phyloP scores from a whole-genome alignment of 1,140 invertebrate genomes.

The Augochlora pura region DNA sequence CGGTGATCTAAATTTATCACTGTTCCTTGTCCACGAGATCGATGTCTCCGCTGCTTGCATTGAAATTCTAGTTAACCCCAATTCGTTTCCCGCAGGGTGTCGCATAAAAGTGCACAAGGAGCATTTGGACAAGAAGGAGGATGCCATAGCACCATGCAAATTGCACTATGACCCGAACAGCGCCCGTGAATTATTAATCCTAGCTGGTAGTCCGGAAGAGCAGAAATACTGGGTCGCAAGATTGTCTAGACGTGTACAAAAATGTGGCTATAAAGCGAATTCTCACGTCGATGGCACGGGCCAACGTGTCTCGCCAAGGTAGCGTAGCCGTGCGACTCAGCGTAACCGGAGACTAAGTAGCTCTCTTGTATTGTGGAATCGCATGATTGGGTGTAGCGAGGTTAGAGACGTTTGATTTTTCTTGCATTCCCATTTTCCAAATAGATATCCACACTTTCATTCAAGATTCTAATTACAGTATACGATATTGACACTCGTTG shows the following conservation, averaged over 20 bases:
- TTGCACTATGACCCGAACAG: constrained; percentile 95
- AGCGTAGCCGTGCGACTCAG: constrained; percentile 74
- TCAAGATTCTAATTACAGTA: background rate
- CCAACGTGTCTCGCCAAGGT: constrained; percentile 86
- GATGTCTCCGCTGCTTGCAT: too few relatives aligned
- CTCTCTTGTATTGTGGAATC: constrained; percentile 74
- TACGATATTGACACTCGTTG: background rate
- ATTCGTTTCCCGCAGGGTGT: constrained; percentile 86
- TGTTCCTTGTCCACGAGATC: background rate
- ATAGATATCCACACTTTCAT: background rate
- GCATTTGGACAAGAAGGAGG: constrained; percentile 93
- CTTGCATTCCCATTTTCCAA: constrained; percentile 32
- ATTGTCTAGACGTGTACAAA: constrained; percentile 95
- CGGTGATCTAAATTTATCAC: background rate
- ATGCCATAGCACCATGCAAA: constrained; percentile 93
- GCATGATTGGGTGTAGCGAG: constrained; percentile 76
- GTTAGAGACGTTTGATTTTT: constrained; percentile 71
- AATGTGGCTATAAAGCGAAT: constrained; percentile 95
- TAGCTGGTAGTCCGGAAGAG: constrained; percentile 91
- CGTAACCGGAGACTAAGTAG: constrained; percentile 70
- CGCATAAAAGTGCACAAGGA: constrained; percentile 98
- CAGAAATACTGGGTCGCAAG: constrained; percentile 96
- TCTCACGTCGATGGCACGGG: constrained; percentile 83
- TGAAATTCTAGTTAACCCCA: background rate
- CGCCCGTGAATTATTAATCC: constrained; percentile 94